Evolutionary conservation across 2,888 invertebrate species (phyloP), one percentile per base, ranked within the genome.

Genomic region (Himalopsyche anomala): DNA sequence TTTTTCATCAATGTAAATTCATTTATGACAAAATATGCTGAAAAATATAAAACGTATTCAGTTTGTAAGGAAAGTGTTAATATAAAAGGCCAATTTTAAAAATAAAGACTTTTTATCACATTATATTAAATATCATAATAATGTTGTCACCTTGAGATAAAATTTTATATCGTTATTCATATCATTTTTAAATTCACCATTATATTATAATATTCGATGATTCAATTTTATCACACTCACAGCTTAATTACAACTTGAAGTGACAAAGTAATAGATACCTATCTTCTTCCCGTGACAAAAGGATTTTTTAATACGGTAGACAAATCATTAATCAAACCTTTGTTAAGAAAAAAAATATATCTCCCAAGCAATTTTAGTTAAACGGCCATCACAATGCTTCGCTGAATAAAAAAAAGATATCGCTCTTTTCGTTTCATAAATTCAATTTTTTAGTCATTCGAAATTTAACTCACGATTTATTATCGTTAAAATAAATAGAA

Each of bases 271-370:
- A 62, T 62, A 62, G 62, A 62, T 62, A 62, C 62, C 62, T 62
- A 62, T 62, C 62, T 28, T 62, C 11, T 9, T 62, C 62, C 62
- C 12, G 19, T 19, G 62, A 62, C 62, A 62, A 62, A 62, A 28
- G 62, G 62, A 62, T 62, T 62, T 62, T 62, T 62, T 62, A 62
- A 62, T 62, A 62, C 62, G 11, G 62, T 62, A 19, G 28, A 19
- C 19, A 62, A 62, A 62, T 62, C 62, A 62, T 62, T 62, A 62
- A 62, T 62, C 62, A 62, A 62, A 62, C 62, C 62, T 62, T 62
- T 62, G 62, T 62, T 62, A 4, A 62, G 62, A 62, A 62, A 62
- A 62, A 62, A 62, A 56, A 28, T 28, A 28, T 62, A 62, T 62
- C 62, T 62, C 62, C 4, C 19, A 62, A 62, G 62, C 19, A 62